Evolutionary conservation across 2,888 invertebrate species (phyloP).

Genomic region (Sycophila texana): DNA sequence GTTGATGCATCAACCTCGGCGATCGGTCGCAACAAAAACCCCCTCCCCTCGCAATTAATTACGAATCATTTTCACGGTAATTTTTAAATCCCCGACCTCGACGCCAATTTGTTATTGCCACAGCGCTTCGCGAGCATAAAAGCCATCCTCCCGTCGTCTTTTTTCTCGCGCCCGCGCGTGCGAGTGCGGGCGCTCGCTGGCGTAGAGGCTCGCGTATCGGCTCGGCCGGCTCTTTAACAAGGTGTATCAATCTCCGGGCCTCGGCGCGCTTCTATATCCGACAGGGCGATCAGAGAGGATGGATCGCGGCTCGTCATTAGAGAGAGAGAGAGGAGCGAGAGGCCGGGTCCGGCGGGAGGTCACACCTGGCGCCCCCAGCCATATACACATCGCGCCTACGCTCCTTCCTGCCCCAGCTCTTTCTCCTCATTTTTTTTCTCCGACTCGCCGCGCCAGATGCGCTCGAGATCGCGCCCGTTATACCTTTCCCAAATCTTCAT

Average conservation of each 20-base stretch:
- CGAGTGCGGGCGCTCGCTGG: conserved; percentile 33
- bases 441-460: conserved; percentile 64
- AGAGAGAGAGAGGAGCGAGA: conserved; percentile 56
- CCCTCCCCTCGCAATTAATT: not conserved
- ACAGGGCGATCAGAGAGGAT: conserved; percentile 57
- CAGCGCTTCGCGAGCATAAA: no score
- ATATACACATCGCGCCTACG: conserved; percentile 60
- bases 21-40: no score
- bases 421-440: conserved; percentile 27
- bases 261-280: conserved; percentile 59
- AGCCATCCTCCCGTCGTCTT: not conserved
- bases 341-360: conserved; percentile 60
- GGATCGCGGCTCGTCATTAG: conserved; percentile 62
- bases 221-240: conserved; percentile 62
- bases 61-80: conserved; percentile 16
- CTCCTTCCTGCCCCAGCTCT: conserved; percentile 58
- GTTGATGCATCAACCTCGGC: no score
- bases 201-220: conserved; percentile 57
- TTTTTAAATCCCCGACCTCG: conserved; percentile 16
- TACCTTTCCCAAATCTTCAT: conserved; percentile 69
- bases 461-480: conserved; percentile 55
- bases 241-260: conserved; percentile 66
- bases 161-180: conserved; percentile 28
- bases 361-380: conserved; percentile 68
- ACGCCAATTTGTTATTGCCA: conserved; percentile 22